phyloP scores from a whole-genome alignment of 2,888 invertebrate species.

The Rhingia campestris region DNA sequence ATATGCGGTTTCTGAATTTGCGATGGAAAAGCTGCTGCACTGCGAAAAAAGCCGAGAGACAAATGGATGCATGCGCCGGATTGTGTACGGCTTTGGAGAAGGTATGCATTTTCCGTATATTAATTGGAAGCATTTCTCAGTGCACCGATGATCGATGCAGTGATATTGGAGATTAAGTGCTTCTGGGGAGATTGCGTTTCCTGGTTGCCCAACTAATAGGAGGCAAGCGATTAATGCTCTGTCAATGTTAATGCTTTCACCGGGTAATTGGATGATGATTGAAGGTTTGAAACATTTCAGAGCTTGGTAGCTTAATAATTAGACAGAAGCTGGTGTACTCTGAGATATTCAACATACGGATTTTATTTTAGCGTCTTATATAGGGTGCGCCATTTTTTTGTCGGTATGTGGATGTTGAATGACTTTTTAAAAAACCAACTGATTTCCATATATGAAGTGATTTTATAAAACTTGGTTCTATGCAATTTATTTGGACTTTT shows the following conservation, averaged over 20 bases:
- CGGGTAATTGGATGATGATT: constrained; percentile 29
- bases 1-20: constrained; percentile 46
- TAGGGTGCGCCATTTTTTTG: no score
- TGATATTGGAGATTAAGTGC: constrained; percentile 68
- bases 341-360: no score
- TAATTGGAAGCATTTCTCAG: constrained; percentile 62
- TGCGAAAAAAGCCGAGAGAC: constrained; percentile 20
- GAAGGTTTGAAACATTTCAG: neutral
- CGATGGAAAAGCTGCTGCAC: constrained; percentile 50
- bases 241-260: constrained; percentile 66
- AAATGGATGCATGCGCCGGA: constrained; percentile 14
- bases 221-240: constrained; percentile 49
- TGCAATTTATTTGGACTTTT: no score
- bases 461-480: no score
- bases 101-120: constrained; percentile 44
- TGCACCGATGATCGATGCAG: constrained; percentile 63
- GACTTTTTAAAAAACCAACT: no score
- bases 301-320: no score
- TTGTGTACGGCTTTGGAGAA: constrained; percentile 19
- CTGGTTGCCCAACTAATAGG: constrained; percentile 40
- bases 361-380: no score
- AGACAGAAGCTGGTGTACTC: no score
- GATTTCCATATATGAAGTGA: no score
- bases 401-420: no score
- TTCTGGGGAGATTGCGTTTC: constrained; percentile 56